Conservation (phyloP, 1,140 invertebrate species). For the Leptopilina boulardi region DNA sequence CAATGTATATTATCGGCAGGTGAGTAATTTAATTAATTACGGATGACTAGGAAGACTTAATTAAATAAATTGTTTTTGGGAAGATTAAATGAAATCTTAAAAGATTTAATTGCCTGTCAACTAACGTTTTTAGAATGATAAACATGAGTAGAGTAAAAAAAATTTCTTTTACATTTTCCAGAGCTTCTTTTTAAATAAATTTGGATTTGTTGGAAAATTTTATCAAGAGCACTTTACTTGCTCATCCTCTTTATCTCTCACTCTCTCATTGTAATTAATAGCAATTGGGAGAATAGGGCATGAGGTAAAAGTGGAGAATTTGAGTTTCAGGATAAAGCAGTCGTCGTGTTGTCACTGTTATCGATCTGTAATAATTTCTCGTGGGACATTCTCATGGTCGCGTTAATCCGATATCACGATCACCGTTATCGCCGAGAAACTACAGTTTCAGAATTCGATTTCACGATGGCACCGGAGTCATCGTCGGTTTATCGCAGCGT, state of each 20-base stretch:
- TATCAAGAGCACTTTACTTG: neutral
- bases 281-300: neutral
- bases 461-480: conserved; percentile 36
- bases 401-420: conserved; percentile 29
- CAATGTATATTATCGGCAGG: too few species aligned
- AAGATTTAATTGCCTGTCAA: too few species aligned
- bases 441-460: conserved; percentile 40
- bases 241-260: too few species aligned
- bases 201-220: neutral
- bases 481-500: conserved; percentile 50
- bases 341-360: conserved; percentile 20
- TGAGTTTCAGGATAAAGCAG: neutral
- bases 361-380: conserved; percentile 30
- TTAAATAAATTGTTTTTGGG: too few species aligned
- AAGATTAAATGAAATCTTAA: too few species aligned
- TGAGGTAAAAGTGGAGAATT: neutral
- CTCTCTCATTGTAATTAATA: neutral
- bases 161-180: neutral
- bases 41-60: too few species aligned
- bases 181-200: neutral
- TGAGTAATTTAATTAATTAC: too few species aligned
- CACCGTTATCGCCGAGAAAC: conserved; percentile 33
- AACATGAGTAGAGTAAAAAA: too few species aligned
- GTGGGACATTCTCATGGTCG: conserved; percentile 27
- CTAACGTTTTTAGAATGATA: too few species aligned